Evolutionary conservation across 2,888 invertebrate genomes (phyloP).

Genomic region (Euplagia quadripunctaria): DNA sequence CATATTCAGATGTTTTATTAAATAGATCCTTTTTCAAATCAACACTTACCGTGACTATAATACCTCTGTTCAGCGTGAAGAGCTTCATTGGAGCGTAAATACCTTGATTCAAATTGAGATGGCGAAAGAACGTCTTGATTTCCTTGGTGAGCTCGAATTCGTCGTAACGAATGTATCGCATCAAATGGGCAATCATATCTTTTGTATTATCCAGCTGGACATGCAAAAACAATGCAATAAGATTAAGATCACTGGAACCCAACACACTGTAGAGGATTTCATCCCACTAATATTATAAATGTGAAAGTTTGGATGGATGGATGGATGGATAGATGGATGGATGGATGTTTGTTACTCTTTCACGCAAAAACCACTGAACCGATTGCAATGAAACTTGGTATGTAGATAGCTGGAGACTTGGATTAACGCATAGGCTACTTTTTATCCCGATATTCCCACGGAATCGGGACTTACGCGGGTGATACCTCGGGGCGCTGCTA

Average conservation of each 20-base stretch:
- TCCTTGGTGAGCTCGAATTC: background rate
- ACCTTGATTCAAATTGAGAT: slow-evolving; percentile 3
- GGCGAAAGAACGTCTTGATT: slow-evolving; percentile 6
- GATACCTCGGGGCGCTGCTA: too few relatives aligned
- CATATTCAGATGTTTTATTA: too few relatives aligned
- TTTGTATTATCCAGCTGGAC: slow-evolving; percentile 10
- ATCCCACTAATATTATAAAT: background rate
- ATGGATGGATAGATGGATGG: too few relatives aligned
- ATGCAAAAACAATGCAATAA: background rate
- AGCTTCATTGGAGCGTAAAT: slow-evolving; percentile 15
- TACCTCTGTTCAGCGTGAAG: slow-evolving; percentile 12
- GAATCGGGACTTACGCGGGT: too few relatives aligned
- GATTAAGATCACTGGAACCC: background rate
- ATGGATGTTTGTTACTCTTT: too few relatives aligned
- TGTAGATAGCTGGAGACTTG: too few relatives aligned
- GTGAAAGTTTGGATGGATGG: too few relatives aligned
- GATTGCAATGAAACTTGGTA: too few relatives aligned
- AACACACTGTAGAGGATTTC: background rate
- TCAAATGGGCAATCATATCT: slow-evolving; percentile 12
- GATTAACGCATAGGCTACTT: too few relatives aligned
- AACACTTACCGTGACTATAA: slow-evolving; percentile 14
- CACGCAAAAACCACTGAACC: too few relatives aligned
- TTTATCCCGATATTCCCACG: too few relatives aligned
- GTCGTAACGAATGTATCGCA: slow-evolving; percentile 1
- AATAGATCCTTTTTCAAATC: background rate